phyloP scores from a whole-genome alignment of 2,113 vertebrate genomes.

The Stictonetta naevosa region DNA sequence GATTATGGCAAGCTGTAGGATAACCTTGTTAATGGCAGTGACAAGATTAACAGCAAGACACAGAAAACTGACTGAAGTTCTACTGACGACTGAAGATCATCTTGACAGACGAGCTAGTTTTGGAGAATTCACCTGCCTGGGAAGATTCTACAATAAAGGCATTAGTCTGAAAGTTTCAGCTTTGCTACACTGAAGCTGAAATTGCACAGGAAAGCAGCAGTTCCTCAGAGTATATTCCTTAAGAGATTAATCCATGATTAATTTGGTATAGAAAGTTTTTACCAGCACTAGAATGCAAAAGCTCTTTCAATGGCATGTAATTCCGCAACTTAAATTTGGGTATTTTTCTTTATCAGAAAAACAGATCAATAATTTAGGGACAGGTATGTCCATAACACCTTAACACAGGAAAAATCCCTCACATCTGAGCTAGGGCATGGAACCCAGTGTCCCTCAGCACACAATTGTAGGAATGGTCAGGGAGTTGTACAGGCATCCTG shows the following conservation, averaged over 20 bases:
- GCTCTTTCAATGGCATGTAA: background rate
- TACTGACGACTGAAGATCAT: background rate
- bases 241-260: background rate
- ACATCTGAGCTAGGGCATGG: background rate
- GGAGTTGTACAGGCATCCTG: background rate
- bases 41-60: background rate
- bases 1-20: background rate
- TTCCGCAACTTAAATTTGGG: background rate
- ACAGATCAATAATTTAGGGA: background rate
- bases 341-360: background rate
- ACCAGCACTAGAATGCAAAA: background rate
- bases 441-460: background rate
- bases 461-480: background rate
- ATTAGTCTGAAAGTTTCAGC: background rate
- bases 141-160: background rate
- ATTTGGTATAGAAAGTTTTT: background rate
- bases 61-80: background rate
- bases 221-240: background rate
- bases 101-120: background rate
- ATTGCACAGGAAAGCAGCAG: background rate
- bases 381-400: background rate
- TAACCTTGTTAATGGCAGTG: background rate
- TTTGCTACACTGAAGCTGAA: background rate
- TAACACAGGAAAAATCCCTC: background rate
- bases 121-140: background rate